A percentile compares a stretch with the other conserved stretches of the same genome.
phyloP scores from a whole-genome alignment of 2,888 invertebrate species.

The Ennomos fuscantarius region DNA sequence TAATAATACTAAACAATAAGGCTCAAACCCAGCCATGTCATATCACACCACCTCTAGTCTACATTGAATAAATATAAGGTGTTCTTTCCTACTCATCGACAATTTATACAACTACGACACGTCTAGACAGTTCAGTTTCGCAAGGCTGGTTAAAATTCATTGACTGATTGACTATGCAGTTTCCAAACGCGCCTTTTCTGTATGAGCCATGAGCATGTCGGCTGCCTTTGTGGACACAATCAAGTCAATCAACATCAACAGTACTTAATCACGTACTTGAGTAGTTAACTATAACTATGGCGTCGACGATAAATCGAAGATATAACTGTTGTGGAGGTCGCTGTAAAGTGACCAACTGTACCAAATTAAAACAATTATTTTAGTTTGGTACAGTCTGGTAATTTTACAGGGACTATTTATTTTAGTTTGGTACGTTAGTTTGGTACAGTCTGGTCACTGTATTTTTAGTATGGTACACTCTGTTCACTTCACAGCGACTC shows the following conservation, averaged over 20 bases:
- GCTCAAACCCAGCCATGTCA: too few relatives aligned
- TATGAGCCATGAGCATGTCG: conserved; percentile 5
- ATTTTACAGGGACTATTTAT: conserved; percentile 6
- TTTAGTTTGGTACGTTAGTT: neutral
- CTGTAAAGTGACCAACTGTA: conserved; percentile 4
- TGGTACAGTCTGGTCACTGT: neutral
- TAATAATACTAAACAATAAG: too few relatives aligned
- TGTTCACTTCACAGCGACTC: too few relatives aligned
- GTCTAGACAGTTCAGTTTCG: conserved; percentile 21
- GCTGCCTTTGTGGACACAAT: conserved; percentile 16
- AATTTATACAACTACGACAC: conserved; percentile 2
- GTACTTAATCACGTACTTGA: conserved; percentile 5
- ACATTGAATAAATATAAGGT: too few relatives aligned
- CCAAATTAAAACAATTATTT: too few relatives aligned
- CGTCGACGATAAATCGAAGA: conserved; percentile 6
- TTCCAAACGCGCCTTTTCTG: conserved; percentile 16
- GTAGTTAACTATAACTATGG: conserved; percentile 1
- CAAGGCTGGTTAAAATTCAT: conserved; percentile 20
- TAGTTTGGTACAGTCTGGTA: too few relatives aligned
- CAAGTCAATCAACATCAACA: neutral
- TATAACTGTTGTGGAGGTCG: conserved; percentile 1
- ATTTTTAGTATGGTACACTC: too few relatives aligned
- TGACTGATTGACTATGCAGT: conserved; percentile 1
- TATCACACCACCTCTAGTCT: too few relatives aligned
- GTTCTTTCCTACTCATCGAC: too few relatives aligned